Evolutionary conservation across 2,888 invertebrate genomes (phyloP).

Genomic region (Ferdinandea cuprea): DNA sequence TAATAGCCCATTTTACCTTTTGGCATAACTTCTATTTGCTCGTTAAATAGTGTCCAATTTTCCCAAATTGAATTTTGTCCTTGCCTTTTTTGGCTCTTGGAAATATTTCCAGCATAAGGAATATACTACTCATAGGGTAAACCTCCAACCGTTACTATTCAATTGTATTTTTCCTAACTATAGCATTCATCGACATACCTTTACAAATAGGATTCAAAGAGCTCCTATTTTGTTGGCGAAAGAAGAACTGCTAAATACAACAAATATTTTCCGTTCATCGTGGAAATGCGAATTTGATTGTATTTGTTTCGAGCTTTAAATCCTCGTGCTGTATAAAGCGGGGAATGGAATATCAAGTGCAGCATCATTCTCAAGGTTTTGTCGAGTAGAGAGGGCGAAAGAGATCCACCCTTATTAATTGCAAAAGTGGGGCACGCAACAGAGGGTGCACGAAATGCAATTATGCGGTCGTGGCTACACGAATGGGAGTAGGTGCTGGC

Average conservation of each 20-base stretch:
- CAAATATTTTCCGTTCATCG: background rate
- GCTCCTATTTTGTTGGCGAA: background rate
- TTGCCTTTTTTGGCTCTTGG: too few relatives aligned
- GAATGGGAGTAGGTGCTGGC: background rate
- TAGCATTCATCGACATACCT: background rate
- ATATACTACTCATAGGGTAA: too few relatives aligned
- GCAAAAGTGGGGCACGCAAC: conserved; percentile 60
- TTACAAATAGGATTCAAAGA: background rate
- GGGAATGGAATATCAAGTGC: conserved; percentile 53
- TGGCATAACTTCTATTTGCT: too few relatives aligned
- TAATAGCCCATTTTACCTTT: too few relatives aligned
- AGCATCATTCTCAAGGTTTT: conserved; percentile 21
- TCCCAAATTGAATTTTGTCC: too few relatives aligned
- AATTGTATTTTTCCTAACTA: too few relatives aligned
- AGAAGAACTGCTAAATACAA: background rate
- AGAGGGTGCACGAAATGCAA: conserved; percentile 52
- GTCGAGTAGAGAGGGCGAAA: conserved; percentile 2
- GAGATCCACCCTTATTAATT: conserved; percentile 53
- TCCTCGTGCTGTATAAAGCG: conserved; percentile 26
- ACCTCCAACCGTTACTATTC: too few relatives aligned
- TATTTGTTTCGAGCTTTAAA: conserved; percentile 42
- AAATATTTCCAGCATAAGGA: too few relatives aligned
- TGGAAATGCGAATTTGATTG: conserved; percentile 40
- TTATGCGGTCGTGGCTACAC: conserved; percentile 29
- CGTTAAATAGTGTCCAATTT: too few relatives aligned